Base-by-base conservation (phyloP, 2,797 vertebrate genomes). In the Apodemus agrarius region DNA sequence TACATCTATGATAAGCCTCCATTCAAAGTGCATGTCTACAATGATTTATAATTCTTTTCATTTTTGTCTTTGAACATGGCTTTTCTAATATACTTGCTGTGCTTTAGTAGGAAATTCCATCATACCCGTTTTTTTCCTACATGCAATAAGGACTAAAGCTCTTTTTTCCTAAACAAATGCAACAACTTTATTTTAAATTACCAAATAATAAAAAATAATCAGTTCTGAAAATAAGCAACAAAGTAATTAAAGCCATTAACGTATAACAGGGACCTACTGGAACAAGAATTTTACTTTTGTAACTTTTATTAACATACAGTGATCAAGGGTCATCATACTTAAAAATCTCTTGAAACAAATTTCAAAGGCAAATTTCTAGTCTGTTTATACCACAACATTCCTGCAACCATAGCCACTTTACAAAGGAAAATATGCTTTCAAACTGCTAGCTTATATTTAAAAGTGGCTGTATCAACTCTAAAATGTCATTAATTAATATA, bases 261-360 rank as follows among this genome's bases (percentile, higher is more conserved):
- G 93, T 16, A 52, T 95, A 97, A 96, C 43, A 96, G 63, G 93
- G 96, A 97, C 49, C 82, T 90, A 98, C 93, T 49, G 97, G 67
- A 19, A 97, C 19, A 97, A 87, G 5, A 95, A 91, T 78, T 94
- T 95, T 95, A 96, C n/a, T 82, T 92, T 52, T 94, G 76, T 89
- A 97, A 93, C 89, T 93, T 90, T 97, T 98, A 97, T 96, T 97
- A 54, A 63, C 22, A 95, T n/a, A 3, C 65, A 59, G 88, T 96
- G 65, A 97, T 79, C 86, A 88, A 91, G 92, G 57, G 76, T 96
- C 72, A 94, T 96, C 72, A 94, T 74, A 95, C 78, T 86, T 95
- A 78, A 83, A 94, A 74, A 67, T 78, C 88, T 97, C 97, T 93
- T 94, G 1, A 95, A 81, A 91, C 93, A 96, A 86, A 57, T 93